Percentiles rank a stretch among this genome's conserved stretches.
Evolutionary conservation across 2,113 vertebrate genomes (phyloP).

Genomic region (Cryptotis parvus): DNA sequence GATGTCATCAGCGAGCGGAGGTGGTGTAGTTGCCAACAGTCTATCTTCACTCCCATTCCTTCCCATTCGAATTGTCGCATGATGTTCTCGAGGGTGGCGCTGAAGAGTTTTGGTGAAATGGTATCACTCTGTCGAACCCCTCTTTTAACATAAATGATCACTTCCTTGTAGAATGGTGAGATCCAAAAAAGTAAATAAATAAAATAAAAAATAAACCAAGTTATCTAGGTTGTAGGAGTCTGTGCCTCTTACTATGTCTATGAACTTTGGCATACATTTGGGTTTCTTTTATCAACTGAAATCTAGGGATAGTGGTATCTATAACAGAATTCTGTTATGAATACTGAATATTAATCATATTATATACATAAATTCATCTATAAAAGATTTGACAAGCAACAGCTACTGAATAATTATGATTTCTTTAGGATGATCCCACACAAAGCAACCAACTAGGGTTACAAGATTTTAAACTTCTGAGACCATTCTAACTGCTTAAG

Average conservation of each 20-base stretch:
- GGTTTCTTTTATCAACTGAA: background rate
- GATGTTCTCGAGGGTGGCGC: too few relatives aligned
- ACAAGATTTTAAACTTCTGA: slow-evolving; percentile 36
- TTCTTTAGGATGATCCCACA: slow-evolving; percentile 30
- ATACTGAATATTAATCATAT: background rate
- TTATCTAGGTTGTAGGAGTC: background rate
- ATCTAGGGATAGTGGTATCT: background rate
- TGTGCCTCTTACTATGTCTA: background rate
- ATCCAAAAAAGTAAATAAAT: too few relatives aligned
- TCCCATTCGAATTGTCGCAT: too few relatives aligned
- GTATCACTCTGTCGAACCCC: too few relatives aligned
- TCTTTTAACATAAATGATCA: too few relatives aligned
- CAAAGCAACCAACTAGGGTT: background rate
- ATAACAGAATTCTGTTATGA: background rate
- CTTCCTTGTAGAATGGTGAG: too few relatives aligned
- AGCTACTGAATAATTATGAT: background rate
- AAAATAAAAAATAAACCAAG: too few relatives aligned
- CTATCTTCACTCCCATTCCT: too few relatives aligned
- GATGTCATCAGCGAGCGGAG: too few relatives aligned
- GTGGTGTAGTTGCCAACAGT: too few relatives aligned
- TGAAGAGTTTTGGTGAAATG: too few relatives aligned
- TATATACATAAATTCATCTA: background rate
- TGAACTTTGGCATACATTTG: background rate
- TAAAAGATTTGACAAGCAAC: background rate
- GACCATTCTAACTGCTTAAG: slow-evolving; percentile 31